Evolutionary conservation across 2,888 invertebrate species (phyloP), one percentile per base, ranked within the genome.

Genomic region (Leptopterna dolabrata): DNA sequence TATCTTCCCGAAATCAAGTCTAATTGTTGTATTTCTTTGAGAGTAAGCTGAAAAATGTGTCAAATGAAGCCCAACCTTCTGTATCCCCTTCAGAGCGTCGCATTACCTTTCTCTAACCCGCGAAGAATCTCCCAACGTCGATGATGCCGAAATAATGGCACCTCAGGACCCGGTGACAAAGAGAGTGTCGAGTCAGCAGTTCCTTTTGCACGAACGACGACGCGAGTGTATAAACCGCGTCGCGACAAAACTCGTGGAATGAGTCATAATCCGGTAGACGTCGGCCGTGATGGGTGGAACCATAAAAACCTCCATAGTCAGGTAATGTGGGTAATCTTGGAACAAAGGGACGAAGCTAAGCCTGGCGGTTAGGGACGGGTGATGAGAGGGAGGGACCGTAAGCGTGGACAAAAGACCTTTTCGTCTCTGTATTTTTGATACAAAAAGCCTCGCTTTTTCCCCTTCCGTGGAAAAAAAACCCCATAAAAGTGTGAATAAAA

Each of bases 271-370:
- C 78, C 78, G 78, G 45, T n/a, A 43, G 45, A 43, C 41, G 43
- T 78, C 45, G 63, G 63, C 63, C 24, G 19, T 78, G 78, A 78
- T 78, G 41, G 78, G 78, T 78, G 27, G 78, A 78, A 78, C 78
- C 78, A 24, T 78, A 78, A 78, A 78, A 78, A 45, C 78, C 78
- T 78, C 78, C 78, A 41, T 63, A 63, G 73, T 73, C 45, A 41
- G 78, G 78, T 78, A 78, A 78, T 45, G 78, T 45, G 78, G 24
- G 78, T 78, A 78, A 78, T 78, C 78, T 78, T 19, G 27, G 78
- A 78, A 78, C 78, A 78, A 78, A 78, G 41, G 45, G 78, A 45
- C n/a, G 78, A 45, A 78, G 78, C 78, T 78, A 24, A 78, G 78
- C 45, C 36, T 19, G 19, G 41, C 73, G 41, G 73, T 73, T 41